phyloP scores from a whole-genome alignment of 1,140 invertebrate genomes.

The Adoxophyes honmai region DNA sequence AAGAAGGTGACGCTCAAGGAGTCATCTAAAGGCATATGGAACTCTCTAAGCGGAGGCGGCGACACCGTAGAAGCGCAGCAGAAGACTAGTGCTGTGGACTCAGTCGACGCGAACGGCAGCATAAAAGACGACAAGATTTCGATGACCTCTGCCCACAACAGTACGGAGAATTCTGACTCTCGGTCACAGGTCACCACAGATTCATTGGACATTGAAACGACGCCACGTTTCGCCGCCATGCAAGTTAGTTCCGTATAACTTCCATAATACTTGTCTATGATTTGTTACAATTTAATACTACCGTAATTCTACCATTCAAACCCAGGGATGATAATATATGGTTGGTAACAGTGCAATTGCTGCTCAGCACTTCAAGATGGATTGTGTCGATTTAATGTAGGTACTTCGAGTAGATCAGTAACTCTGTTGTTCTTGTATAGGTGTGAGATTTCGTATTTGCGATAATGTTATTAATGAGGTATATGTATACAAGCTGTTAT shows the following conservation, averaged over 20 bases:
- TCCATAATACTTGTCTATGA: neutral
- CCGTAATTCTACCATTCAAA: no score
- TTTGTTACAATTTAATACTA: no score
- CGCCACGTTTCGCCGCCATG: constrained; percentile 67
- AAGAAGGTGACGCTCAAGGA: constrained; percentile 70
- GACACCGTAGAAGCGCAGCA: constrained; percentile 67
- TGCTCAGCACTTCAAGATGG: no score
- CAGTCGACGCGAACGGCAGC: constrained; percentile 55
- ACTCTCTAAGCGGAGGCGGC: constrained; percentile 56
- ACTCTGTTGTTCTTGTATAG: neutral
- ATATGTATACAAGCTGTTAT: no score
- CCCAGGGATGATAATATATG: no score
- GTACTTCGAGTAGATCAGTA: no score
- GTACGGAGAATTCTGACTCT: constrained; percentile 64
- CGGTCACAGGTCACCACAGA: constrained; percentile 68
- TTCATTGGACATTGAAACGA: constrained; percentile 61
- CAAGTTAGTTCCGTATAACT: constrained; percentile 73
- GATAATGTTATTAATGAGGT: constrained; percentile 25
- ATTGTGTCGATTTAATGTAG: no score
- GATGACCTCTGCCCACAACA: constrained; percentile 63
- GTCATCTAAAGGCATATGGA: constrained; percentile 64
- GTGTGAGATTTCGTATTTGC: constrained; percentile 11
- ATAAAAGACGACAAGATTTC: constrained; percentile 70
- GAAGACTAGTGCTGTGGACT: constrained; percentile 40
- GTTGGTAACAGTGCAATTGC: no score